Conservation (phyloP, 2,888 invertebrate genomes). For the Brachyptera risi region DNA sequence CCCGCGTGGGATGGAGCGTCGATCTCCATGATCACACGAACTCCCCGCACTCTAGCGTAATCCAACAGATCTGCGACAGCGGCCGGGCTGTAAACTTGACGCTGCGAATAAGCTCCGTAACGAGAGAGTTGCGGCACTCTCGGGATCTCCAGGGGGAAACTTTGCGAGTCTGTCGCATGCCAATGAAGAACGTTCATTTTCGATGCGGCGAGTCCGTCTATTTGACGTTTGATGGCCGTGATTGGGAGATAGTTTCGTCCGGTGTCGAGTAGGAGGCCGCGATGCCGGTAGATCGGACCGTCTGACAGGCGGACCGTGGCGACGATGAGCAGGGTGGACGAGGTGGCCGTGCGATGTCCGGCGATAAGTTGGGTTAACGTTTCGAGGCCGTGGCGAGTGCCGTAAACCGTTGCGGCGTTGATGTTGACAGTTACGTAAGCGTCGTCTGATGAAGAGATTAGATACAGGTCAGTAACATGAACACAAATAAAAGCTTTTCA, state of each 20-base stretch:
- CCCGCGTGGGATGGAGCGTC: constrained; percentile 86
- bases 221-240: constrained; percentile 54
- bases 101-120: constrained; percentile 67
- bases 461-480: too few species aligned
- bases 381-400: constrained; percentile 72
- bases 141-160: constrained; percentile 81
- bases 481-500: too few species aligned
- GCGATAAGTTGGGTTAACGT: constrained; percentile 67
- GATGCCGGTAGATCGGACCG: constrained; percentile 73
- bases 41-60: constrained; percentile 75
- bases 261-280: constrained; percentile 86
- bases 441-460: too few species aligned
- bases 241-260: constrained; percentile 82
- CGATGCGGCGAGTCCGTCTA: not conserved
- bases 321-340: constrained; percentile 54
- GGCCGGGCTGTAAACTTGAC: constrained; percentile 62
- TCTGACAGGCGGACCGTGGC: constrained; percentile 65
- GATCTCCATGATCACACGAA: constrained; percentile 81
- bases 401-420: constrained; percentile 52
- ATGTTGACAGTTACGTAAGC: constrained; percentile 43
- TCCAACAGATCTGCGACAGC: constrained; percentile 62
- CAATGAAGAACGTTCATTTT: constrained; percentile 90
- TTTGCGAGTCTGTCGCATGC: constrained; percentile 88
- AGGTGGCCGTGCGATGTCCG: constrained; percentile 27
- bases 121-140: constrained; percentile 69